These are phyloP conservation scores for Hippolais icterina DNA, from an alignment of 2,113 vertebrate genomes.

Conservation along the genomic window DNA sequence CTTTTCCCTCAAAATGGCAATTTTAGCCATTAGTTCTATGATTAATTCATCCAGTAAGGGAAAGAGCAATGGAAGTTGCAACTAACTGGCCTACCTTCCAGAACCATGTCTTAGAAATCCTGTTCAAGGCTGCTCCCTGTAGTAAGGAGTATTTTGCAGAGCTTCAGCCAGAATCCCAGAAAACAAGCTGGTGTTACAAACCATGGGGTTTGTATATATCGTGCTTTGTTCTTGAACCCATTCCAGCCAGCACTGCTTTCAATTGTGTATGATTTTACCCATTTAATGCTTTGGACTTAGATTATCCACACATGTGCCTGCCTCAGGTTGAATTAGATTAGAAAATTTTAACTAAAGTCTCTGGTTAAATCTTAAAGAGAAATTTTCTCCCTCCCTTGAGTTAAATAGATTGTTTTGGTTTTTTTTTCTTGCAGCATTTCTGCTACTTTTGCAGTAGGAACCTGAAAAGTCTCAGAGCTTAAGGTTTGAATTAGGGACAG, in stretches of 20 bases:
- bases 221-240: not conserved
- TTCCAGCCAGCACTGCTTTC: not conserved
- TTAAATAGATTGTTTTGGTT: not conserved
- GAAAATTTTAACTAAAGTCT: not conserved
- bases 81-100: not conserved
- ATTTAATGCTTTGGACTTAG: not conserved
- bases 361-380: not conserved
- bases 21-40: not conserved
- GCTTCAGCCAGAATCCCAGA: not conserved
- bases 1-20: not conserved
- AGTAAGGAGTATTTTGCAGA: not conserved
- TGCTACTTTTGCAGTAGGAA: not conserved
- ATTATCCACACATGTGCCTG: not conserved
- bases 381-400: not conserved
- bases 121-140: not conserved
- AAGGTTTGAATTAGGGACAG: not conserved
- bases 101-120: not conserved
- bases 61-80: not conserved
- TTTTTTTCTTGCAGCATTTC: not conserved
- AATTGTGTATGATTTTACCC: not conserved
- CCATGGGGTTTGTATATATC: not conserved
- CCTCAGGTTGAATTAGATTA: slow-evolving; percentile 16
- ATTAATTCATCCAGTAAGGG: not conserved
- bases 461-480: not conserved
- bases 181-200: not conserved